Base-by-base conservation (phyloP, 1,140 invertebrate genomes). In the Himalopsyche phryganea region DNA sequence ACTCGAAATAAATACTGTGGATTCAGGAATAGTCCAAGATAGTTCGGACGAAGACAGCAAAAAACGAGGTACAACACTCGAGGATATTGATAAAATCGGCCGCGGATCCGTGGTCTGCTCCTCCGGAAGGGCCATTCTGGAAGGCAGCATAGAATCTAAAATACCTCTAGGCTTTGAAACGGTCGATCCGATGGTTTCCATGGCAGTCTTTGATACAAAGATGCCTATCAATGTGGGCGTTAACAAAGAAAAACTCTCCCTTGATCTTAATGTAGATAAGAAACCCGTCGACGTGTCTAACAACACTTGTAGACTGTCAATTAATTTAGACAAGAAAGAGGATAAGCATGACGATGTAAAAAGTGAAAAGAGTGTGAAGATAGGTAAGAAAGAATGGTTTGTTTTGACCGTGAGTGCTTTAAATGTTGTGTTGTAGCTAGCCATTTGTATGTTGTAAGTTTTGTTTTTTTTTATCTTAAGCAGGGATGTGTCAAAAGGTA, bases 261-360 rank as follows among this genome's bases (percentile, higher is more conserved):
- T 63, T 17, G 61, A 63, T 52, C 46, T 63, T 14, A 63, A 56
- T 18, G 56, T 50, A 14, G 61, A 63, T 14, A 49, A 46, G 20
- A 59, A 60, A 42, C 41, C 44, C 1, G 38, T 55, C 0, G 62
- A 64, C 28, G 60, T 64, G 13, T 41, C 57, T 6, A 48, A 58
- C 0, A 64, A 55, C 35, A 60, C 62, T 10, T 64, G 62, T 42
- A 14, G 62, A 5, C 20, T 64, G 11, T 64, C 62, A 6, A 64
- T 64, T 11, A 64, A 64, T 44, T 33, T 64, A 35, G 62, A 64
- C 23, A 55, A 48, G 32, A 63, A 60, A 23, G 57, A 60, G n/a
- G 55, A 62, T n/a, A 46, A 55, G 2, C 44, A 49, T 13, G 45
- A 40, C 20, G 46, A 56, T 41, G 20, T 33, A 1, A 56, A 56